Conservation (phyloP, 1,140 invertebrate species). For the Caenorhabditis brenneri region DNA sequence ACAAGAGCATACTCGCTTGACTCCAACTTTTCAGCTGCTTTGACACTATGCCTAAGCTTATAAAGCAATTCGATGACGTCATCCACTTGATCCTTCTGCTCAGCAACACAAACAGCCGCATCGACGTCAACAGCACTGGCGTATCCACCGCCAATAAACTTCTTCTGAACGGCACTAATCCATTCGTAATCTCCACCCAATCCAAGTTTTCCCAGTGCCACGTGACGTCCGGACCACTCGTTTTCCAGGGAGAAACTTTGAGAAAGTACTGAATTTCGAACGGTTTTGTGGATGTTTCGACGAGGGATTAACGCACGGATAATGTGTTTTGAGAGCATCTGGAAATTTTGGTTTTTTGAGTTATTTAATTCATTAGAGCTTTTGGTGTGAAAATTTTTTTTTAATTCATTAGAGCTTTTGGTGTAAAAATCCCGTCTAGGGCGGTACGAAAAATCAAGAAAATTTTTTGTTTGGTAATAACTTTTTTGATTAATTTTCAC, state of each 20-base stretch:
- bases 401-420: no score
- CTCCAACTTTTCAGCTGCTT: slow-evolving; percentile 77
- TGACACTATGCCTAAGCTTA: slow-evolving; percentile 77
- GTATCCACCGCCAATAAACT: slow-evolving; percentile 64
- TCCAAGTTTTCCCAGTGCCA: slow-evolving; percentile 56
- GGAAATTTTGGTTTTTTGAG: not conserved
- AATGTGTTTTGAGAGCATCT: slow-evolving; percentile 39
- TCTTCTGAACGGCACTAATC: slow-evolving; percentile 68
- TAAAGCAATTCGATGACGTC: slow-evolving; percentile 67
- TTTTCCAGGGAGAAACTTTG: not conserved
- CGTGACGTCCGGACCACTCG: slow-evolving; percentile 53
- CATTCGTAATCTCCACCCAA: slow-evolving; percentile 67
- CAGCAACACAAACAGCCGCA: slow-evolving; percentile 60
- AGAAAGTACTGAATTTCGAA: not conserved
- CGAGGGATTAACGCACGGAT: not conserved
- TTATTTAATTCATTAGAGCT: no score
- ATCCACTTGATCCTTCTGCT: slow-evolving; percentile 62
- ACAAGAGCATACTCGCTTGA: slow-evolving; percentile 84
- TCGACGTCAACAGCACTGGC: slow-evolving; percentile 69
- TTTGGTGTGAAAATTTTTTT: no score
- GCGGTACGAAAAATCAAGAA: no score
- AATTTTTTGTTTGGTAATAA: no score
- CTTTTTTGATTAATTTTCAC: no score
- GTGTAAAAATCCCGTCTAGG: no score
- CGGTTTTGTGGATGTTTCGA: not conserved